Evolutionary conservation across 2,797 vertebrate genomes (phyloP).

Genomic region (Notamacropus eugenii): DNA sequence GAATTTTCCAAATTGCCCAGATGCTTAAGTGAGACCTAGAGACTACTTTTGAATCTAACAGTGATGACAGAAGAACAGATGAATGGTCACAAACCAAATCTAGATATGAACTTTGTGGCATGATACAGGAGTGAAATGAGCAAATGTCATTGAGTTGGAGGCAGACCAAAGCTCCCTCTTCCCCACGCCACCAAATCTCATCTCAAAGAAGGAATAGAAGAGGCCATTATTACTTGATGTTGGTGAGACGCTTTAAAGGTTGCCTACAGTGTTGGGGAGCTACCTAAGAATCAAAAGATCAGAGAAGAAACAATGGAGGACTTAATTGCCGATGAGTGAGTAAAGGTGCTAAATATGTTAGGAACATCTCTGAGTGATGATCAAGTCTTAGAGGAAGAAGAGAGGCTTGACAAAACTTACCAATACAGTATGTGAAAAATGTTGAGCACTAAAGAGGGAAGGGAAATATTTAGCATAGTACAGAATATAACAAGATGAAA

Average conservation of each 20-base stretch:
- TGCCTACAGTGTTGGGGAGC: not conserved
- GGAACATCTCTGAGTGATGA: not conserved
- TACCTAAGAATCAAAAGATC: not conserved
- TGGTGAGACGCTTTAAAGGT: not conserved
- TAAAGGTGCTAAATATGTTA: slow-evolving; percentile 7
- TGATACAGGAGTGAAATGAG: not conserved
- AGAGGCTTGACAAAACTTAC: slow-evolving; percentile 1
- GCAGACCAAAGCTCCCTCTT: not conserved
- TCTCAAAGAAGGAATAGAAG: not conserved
- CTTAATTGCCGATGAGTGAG: not conserved
- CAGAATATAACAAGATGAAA: not conserved
- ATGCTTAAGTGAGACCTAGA: not conserved
- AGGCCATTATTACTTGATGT: not conserved
- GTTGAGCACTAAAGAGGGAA: slow-evolving; percentile 3
- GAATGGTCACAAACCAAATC: not conserved
- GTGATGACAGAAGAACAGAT: not conserved
- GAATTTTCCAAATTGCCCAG: not conserved
- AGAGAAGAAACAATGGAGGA: not conserved
- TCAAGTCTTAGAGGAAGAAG: not conserved
- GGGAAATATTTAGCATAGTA: not conserved
- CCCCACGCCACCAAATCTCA: not conserved
- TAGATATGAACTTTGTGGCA: not conserved
- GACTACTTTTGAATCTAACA: not conserved
- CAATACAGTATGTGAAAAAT: not conserved
- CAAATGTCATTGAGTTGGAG: not conserved